These are phyloP conservation scores for Hemithea aestivaria DNA, from an alignment of 2,888 invertebrate species.

Conservation along the genomic window DNA sequence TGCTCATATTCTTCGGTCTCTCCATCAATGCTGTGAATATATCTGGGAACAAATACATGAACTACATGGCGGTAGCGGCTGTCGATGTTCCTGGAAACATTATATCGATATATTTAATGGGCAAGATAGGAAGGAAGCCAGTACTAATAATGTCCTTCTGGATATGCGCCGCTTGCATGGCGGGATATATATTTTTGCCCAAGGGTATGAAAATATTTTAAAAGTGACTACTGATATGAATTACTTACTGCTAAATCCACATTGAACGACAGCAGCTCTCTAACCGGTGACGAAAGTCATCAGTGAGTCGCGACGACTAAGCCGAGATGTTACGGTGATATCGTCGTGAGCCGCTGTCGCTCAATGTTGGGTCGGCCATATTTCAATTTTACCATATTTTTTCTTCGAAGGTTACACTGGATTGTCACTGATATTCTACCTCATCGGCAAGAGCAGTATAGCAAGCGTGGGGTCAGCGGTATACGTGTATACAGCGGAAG, in stretches of 20 bases:
- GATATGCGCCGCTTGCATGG: neutral
- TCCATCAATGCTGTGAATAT: slow-evolving; percentile 83
- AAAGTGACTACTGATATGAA: too few relatives aligned
- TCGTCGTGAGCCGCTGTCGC: too few relatives aligned
- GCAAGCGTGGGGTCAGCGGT: neutral
- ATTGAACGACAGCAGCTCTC: too few relatives aligned
- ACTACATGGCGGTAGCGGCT: slow-evolving; percentile 81
- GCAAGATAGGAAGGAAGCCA: slow-evolving; percentile 26
- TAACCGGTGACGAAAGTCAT: too few relatives aligned
- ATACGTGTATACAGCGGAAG: neutral
- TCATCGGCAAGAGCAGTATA: neutral
- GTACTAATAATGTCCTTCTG: neutral
- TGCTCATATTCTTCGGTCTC: slow-evolving; percentile 81
- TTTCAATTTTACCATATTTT: neutral
- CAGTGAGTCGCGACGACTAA: too few relatives aligned
- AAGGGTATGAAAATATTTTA: too few relatives aligned
- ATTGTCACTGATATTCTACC: neutral
- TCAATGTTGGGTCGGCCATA: too few relatives aligned
- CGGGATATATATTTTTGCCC: too few relatives aligned
- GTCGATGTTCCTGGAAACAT: slow-evolving; percentile 85
- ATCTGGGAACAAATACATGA: slow-evolving; percentile 82
- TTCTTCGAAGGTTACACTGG: neutral
- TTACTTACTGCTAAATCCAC: too few relatives aligned
- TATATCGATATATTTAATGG: slow-evolving; percentile 9
- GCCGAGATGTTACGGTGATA: neutral